Percentiles rank a stretch among this genome's conserved stretches.
Evolutionary conservation across 2,113 vertebrate genomes (phyloP).

Genomic region (Corythornis vintsioides): DNA sequence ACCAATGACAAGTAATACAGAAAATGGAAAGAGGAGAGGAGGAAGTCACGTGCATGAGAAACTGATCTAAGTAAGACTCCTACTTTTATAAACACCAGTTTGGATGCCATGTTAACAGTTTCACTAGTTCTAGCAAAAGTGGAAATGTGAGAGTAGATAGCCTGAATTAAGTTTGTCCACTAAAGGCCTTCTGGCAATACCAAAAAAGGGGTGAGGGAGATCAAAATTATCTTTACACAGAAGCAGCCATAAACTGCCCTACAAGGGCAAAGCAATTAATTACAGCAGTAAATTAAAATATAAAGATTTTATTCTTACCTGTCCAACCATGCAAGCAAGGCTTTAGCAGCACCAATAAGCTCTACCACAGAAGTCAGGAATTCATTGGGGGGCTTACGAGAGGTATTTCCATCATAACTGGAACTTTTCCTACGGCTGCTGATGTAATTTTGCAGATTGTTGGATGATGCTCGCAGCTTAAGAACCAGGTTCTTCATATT

Average conservation of each 20-base stretch:
- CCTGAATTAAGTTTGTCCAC: not conserved
- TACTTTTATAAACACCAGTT: not conserved
- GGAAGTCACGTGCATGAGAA: not conserved
- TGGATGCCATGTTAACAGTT: not conserved
- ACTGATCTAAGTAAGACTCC: not conserved
- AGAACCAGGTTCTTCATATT: conserved; percentile 93
- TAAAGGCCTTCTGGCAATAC: not conserved
- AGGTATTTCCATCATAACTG: conserved; percentile 81
- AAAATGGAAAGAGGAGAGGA: not conserved
- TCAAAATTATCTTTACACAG: not conserved
- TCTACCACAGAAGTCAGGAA: conserved; percentile 96
- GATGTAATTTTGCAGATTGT: conserved; percentile 89
- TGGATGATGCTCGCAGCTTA: conserved; percentile 87
- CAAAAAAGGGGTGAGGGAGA: not conserved
- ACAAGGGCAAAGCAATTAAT: not conserved
- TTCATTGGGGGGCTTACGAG: conserved; percentile 91
- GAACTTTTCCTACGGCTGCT: conserved; percentile 85
- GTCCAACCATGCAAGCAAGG: conserved; percentile 93
- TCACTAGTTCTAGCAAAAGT: not conserved
- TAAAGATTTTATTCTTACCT: conserved; percentile 75
- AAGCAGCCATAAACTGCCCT: not conserved
- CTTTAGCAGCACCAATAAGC: conserved; percentile 94
- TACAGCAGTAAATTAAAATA: not conserved
- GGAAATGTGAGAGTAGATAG: not conserved
- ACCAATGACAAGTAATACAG: not conserved